These are phyloP conservation scores for Drosophila watanabei DNA, from an alignment of 1,140 invertebrate species.

Conservation along the genomic window DNA sequence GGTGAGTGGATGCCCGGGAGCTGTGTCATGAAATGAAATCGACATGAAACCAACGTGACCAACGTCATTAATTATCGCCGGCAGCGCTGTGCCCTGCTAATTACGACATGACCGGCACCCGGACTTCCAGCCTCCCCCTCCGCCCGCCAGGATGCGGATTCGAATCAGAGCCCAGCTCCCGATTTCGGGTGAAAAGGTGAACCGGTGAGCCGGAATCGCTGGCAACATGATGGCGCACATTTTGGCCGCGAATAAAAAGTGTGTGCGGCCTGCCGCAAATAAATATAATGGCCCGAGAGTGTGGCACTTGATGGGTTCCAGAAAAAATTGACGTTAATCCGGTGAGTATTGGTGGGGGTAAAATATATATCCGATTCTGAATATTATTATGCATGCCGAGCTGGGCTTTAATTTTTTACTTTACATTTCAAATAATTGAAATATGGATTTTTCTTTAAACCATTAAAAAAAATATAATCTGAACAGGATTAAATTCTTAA, in stretches of 20 bases:
- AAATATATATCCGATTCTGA: slow-evolving; percentile 5
- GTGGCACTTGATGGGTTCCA: slow-evolving; percentile 1
- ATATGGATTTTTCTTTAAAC: neutral
- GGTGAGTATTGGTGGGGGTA: neutral
- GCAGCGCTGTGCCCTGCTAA: slow-evolving; percentile 72
- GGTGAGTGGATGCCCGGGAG: slow-evolving; percentile 45
- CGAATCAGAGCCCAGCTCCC: slow-evolving; percentile 1
- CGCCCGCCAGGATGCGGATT: neutral
- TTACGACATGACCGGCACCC: slow-evolving; percentile 66
- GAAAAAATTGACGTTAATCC: slow-evolving; percentile 15
- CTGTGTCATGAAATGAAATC: slow-evolving; percentile 82
- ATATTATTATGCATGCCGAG: neutral
- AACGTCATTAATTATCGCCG: slow-evolving; percentile 84
- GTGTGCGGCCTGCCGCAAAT: slow-evolving; percentile 69
- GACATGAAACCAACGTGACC: slow-evolving; percentile 84
- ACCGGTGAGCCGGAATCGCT: slow-evolving; percentile 18
- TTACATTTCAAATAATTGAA: neutral
- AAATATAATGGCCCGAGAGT: slow-evolving; percentile 34
- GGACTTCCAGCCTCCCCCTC: slow-evolving; percentile 29
- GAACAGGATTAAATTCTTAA: neutral
- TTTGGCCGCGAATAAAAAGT: slow-evolving; percentile 73
- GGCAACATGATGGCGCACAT: slow-evolving; percentile 73
- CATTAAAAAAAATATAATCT: no score
- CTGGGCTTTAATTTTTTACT: slow-evolving; percentile 8
- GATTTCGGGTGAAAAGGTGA: neutral